Percentiles rank a stretch among this genome's conserved stretches.
Evolutionary conservation across 2,888 invertebrate species (phyloP).

Genomic region (Meta bourneti): DNA sequence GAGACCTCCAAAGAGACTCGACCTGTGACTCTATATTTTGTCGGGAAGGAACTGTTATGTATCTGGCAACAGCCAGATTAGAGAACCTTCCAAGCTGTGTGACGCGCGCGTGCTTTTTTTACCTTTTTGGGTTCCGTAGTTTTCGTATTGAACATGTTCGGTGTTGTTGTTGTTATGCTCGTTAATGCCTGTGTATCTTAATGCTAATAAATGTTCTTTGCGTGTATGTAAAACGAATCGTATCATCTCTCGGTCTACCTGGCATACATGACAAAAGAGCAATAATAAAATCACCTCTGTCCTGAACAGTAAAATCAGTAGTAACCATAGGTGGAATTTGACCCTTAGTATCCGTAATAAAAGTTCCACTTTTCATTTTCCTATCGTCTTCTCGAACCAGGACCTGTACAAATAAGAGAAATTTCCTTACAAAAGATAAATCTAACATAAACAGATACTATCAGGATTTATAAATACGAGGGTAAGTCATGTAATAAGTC

Average conservation of each 20-base stretch:
- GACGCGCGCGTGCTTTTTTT: slow-evolving; percentile 15
- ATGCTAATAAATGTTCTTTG: slow-evolving; percentile 38
- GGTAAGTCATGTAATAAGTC: not conserved
- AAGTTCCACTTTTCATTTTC: slow-evolving; percentile 89
- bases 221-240: slow-evolving; percentile 58
- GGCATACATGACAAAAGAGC: slow-evolving; percentile 19
- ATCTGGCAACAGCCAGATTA: slow-evolving; percentile 60
- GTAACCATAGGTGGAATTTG: slow-evolving; percentile 96
- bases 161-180: no score
- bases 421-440: not conserved
- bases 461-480: not conserved
- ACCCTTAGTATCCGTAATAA: slow-evolving; percentile 92
- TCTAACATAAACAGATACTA: not conserved
- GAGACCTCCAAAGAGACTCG: slow-evolving; percentile 50
- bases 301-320: slow-evolving; percentile 94
- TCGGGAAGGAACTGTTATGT: slow-evolving; percentile 61
- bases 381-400: slow-evolving; percentile 89
- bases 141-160: no score
- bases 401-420: slow-evolving; percentile 28
- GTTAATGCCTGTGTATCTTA: no score
- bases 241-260: slow-evolving; percentile 58
- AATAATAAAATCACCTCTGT: slow-evolving; percentile 88
- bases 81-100: slow-evolving; percentile 58
- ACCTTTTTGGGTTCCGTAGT: no score
- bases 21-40: slow-evolving; percentile 56